Percentiles rank a stretch among this genome's conserved stretches.
phyloP scores from a whole-genome alignment of 1,140 invertebrate genomes.

The Drosophila pectinifera region DNA sequence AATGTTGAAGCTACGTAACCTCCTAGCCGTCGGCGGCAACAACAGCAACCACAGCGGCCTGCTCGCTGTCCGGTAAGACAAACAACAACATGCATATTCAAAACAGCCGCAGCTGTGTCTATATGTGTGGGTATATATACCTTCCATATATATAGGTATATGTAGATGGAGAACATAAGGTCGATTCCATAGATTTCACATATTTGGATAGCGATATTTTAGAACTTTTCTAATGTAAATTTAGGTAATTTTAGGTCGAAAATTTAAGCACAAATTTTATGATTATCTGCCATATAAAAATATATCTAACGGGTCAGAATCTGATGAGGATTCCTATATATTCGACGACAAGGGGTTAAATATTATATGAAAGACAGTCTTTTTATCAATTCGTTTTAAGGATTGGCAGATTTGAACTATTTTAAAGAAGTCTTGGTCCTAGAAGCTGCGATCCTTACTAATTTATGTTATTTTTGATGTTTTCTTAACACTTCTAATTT shows the following conservation, averaged over 20 bases:
- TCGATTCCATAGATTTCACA: constrained; percentile 1
- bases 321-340: background rate
- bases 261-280: background rate
- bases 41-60: constrained; percentile 25
- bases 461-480: background rate
- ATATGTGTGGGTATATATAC: constrained; percentile 1
- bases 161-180: constrained; percentile 10
- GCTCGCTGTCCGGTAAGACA: constrained; percentile 52
- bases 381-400: background rate
- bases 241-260: background rate
- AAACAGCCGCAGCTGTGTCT: constrained; percentile 22
- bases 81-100: constrained; percentile 18
- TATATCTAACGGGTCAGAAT: background rate
- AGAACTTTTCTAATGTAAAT: too few relatives aligned
- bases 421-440: too few relatives aligned
- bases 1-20: constrained; percentile 76
- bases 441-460: background rate
- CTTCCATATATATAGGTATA: background rate
- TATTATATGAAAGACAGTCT: background rate
- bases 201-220: too few relatives aligned
- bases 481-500: background rate
- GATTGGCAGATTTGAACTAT: too few relatives aligned
- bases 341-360: background rate
- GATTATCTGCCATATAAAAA: background rate
- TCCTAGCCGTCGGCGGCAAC: constrained; percentile 48